Conservation (phyloP, 2,888 invertebrate genomes). For the Thera britannica region DNA sequence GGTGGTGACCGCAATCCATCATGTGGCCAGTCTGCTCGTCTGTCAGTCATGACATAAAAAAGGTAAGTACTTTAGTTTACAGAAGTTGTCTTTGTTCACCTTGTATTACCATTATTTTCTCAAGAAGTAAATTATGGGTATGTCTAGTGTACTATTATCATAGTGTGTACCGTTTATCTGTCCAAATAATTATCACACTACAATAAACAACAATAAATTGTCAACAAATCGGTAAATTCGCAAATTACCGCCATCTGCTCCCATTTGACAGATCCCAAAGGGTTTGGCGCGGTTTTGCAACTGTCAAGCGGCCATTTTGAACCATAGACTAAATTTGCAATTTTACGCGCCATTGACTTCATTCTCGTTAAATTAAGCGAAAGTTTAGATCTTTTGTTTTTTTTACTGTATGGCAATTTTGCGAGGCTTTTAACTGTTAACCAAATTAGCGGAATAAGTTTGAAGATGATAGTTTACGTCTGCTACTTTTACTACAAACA, state of each 20-base stretch:
- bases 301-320: slow-evolving; percentile 75
- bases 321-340: slow-evolving; percentile 76
- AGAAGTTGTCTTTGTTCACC: no score
- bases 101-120: not conserved
- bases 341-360: slow-evolving; percentile 77
- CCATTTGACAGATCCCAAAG: slow-evolving; percentile 76
- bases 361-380: slow-evolving; percentile 75
- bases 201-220: slow-evolving; percentile 76
- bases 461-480: not conserved
- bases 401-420: slow-evolving; percentile 28
- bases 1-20: no score
- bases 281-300: slow-evolving; percentile 74
- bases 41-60: no score
- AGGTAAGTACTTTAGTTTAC: no score
- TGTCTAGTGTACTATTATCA: not conserved
- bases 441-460: slow-evolving; percentile 26
- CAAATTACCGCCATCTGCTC: slow-evolving; percentile 79
- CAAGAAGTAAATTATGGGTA: not conserved
- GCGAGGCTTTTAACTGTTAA: slow-evolving; percentile 16
- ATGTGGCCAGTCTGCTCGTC: no score
- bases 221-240: slow-evolving; percentile 69
- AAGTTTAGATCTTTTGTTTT: slow-evolving; percentile 52
- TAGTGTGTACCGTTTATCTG: slow-evolving; percentile 46
- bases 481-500: not conserved
- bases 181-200: slow-evolving; percentile 75